Evolutionary conservation across 1,140 invertebrate genomes (phyloP).

Genomic region (Drosophila busckii): DNA sequence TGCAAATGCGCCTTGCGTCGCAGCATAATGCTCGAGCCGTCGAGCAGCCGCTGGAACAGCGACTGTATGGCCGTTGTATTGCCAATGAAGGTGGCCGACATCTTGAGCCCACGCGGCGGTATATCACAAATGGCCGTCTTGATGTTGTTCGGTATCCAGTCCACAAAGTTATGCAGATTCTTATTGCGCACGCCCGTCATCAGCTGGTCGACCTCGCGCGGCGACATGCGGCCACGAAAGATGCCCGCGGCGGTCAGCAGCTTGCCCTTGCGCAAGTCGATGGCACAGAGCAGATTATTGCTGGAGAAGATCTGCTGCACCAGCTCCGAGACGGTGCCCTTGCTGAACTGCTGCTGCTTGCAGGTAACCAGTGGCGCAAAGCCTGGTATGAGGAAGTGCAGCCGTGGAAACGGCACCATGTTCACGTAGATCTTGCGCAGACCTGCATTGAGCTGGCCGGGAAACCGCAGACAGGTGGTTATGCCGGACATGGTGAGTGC

Average conservation of each 20-base stretch:
- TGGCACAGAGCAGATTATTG: constrained; percentile 88
- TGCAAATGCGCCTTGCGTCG: constrained; percentile 91
- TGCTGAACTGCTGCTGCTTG: constrained; percentile 83
- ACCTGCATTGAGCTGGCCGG: constrained; percentile 87
- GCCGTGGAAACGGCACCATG: constrained; percentile 87
- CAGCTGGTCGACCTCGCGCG: constrained; percentile 82
- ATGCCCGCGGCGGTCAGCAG: constrained; percentile 84
- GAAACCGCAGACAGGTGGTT: constrained; percentile 87
- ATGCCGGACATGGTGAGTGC: constrained; percentile 86
- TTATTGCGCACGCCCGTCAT: constrained; percentile 88
- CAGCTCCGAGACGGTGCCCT: constrained; percentile 85
- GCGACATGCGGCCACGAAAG: constrained; percentile 85
- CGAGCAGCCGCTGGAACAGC: constrained; percentile 87
- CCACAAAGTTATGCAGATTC: constrained; percentile 87
- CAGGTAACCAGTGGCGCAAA: constrained; percentile 85
- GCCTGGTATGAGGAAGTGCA: constrained; percentile 91
- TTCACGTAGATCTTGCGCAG: constrained; percentile 87
- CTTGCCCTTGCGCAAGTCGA: constrained; percentile 84
- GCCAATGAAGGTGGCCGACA: constrained; percentile 85
- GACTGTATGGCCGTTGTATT: constrained; percentile 88
- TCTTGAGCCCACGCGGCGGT: constrained; percentile 84
- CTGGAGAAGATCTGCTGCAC: constrained; percentile 89
- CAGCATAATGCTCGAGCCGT: constrained; percentile 88
- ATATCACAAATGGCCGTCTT: constrained; percentile 88
- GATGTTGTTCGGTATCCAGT: constrained; percentile 88